Evolutionary conservation across 64 coral and sea anemone species (phyloP), one percentile per base, ranked within the genome.

Genomic region (Actinia equina): DNA sequence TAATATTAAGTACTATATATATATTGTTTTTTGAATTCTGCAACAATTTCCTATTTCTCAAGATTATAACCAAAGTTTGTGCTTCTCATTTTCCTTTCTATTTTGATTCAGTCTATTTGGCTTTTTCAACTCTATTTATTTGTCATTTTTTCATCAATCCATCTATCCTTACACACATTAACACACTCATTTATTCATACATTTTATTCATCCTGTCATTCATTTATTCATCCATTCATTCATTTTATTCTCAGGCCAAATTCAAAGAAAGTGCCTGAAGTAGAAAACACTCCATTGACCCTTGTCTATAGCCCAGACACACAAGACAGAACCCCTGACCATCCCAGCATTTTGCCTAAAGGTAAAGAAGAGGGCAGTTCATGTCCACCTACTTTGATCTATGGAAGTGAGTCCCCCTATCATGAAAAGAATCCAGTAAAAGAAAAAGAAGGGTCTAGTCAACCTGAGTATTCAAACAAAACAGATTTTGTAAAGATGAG

Each of bases 361-460:
- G 11, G 27, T 30, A 74, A 17, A 74, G 69, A 58, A 7, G 49
- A 58, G 15, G 27, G 63, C 2, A 74, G 45, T 17, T 51, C 63
- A 53, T 89, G 82, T 84, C 62, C 44, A 15, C 44, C 88, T 43
- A 89, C 88, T 43, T 54, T 89, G 18, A 22, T 89, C 23, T 89
- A 84, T 83, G 88, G 79, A 64, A 80, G 74, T 54, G 61, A 84
- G 17, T 84, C 88, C 11, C 69, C 69, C 5, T 74, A 74, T 41
- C 60, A 89, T 17, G 79, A 83, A 84, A 83, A 37, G 44, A 74
- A 63, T 37, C 80, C 88, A 17, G 17, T 71, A n/a, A 89, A 89
- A 74, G 10, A 15, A 74, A 71, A 30, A 67, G 5, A 23, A 74
- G 69, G n/a, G 41, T 26, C 23, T 11, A 15, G 27, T 74, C 23